Percentiles rank a stretch among this genome's conserved stretches.
phyloP scores from a whole-genome alignment of 2,888 invertebrate genomes.

The Allolobophora icterica region DNA sequence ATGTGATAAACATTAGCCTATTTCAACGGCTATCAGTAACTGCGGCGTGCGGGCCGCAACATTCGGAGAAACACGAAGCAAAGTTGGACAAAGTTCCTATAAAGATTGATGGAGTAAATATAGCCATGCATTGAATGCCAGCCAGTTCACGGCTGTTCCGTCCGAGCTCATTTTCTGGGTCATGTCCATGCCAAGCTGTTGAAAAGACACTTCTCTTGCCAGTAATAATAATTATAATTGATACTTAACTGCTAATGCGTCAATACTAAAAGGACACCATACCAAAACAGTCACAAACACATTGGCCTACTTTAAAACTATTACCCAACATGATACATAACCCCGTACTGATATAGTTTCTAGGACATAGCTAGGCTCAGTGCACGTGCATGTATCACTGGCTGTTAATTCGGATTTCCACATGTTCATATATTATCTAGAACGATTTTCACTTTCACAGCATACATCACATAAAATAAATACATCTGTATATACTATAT shows the following conservation, averaged over 20 bases:
- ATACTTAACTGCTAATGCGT: neutral
- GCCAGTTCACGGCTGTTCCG: neutral
- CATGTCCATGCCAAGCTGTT: neutral
- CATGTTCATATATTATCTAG: neutral
- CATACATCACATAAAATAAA: too few relatives aligned
- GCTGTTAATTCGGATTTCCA: neutral
- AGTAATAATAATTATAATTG: neutral
- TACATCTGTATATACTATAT: too few relatives aligned
- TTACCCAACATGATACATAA: neutral
- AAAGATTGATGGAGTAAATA: neutral
- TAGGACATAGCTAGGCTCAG: neutral
- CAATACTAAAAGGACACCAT: neutral
- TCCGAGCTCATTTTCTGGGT: neutral
- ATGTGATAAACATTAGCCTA: neutral
- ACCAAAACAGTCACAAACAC: neutral
- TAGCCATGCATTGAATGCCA: neutral
- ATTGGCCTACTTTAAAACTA: neutral
- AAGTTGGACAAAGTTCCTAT: constrained; percentile 17
- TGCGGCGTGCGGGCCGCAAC: neutral
- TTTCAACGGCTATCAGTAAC: neutral
- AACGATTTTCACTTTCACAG: neutral
- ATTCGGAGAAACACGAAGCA: neutral
- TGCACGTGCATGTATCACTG: neutral
- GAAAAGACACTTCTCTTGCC: neutral
- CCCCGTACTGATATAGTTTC: neutral